Evolutionary conservation across 2,113 vertebrate genomes (phyloP), one percentile per base, ranked within the genome.

Genomic region (Xyliphius kryptos): DNA sequence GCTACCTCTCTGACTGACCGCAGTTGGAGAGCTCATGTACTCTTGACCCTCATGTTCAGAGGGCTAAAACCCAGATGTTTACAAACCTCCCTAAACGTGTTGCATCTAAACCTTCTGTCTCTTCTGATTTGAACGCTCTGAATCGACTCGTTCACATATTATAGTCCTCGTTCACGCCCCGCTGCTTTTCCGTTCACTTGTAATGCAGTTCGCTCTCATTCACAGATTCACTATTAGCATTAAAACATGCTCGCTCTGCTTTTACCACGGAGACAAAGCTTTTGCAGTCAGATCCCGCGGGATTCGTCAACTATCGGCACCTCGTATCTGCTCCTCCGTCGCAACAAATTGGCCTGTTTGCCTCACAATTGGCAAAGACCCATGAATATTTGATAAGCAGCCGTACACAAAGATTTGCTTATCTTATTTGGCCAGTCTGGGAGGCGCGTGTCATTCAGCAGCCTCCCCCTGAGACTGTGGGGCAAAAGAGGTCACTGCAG

Each of bases 261-360:
- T 32, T 32, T 2, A 32, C 26, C 26, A 5, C 4, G 26, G 7
- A 3, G 26, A 32, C 26, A 32, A 6, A 59, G 69, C 54, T 36
- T 21, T 67, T 71, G 69, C 71, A 48, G 66, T 21, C 58, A 9
- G 26, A 15, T 68, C 76, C 74, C 67, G 2, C 12, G 71, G 79
- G 82, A 69, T 44, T 69, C 1, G n/a, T n/a, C n/a, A n/a, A n/a
- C n/a, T 81, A 85, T 86, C 85, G 62, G 64, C 63, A 48, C 65
- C 22, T 76, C 79, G 79, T 78, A 86, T 85, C 85, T 83, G 79
- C 76, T 71, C 68, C 67, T 81, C 82, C 82, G 81, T 82, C 80
- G 76, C 82, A 81, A 86, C 84, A 86, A 87, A 87, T 85, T 87
- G 83, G 82, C 81, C 78, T 70, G 78, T 87, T 88, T 85, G 82